phyloP scores from a whole-genome alignment of 2,113 vertebrate species.

The Suricata suricatta region DNA sequence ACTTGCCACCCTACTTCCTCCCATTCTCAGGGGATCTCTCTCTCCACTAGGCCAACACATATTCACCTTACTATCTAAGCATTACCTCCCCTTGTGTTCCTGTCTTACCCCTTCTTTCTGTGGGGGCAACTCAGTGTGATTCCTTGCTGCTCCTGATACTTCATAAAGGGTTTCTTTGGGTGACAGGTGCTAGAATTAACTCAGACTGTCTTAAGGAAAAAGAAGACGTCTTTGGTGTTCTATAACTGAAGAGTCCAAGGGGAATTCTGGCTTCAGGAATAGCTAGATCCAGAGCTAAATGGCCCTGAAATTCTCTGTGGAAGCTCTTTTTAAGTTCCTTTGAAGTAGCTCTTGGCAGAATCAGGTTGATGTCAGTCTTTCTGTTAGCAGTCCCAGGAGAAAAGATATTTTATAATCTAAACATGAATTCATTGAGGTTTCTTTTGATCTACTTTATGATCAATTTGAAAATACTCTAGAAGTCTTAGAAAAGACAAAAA shows the following conservation, averaged over 20 bases:
- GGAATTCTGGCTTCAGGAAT: neutral
- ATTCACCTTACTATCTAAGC: neutral
- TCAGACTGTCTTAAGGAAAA: neutral
- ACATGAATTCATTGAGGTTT: neutral
- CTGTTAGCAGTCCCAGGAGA: neutral
- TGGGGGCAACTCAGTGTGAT: neutral
- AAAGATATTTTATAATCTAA: neutral
- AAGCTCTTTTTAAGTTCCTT: neutral
- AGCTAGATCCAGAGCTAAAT: slow-evolving; percentile 7
- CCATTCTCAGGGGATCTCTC: neutral
- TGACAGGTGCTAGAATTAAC: slow-evolving; percentile 9
- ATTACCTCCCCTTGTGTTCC: neutral
- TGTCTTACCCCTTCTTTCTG: neutral
- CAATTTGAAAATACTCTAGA: neutral
- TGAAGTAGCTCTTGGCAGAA: neutral
- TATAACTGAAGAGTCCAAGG: neutral
- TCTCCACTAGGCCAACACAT: neutral
- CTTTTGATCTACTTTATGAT: neutral
- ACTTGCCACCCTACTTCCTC: neutral
- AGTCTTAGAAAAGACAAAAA: neutral
- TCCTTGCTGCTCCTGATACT: neutral
- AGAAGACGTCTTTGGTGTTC: neutral
- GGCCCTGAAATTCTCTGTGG: neutral
- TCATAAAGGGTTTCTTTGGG: neutral
- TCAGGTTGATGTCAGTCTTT: neutral